These are phyloP conservation scores for Adelosebastes latens DNA, from an alignment of 2,797 vertebrate genomes.

Conservation along the genomic window DNA sequence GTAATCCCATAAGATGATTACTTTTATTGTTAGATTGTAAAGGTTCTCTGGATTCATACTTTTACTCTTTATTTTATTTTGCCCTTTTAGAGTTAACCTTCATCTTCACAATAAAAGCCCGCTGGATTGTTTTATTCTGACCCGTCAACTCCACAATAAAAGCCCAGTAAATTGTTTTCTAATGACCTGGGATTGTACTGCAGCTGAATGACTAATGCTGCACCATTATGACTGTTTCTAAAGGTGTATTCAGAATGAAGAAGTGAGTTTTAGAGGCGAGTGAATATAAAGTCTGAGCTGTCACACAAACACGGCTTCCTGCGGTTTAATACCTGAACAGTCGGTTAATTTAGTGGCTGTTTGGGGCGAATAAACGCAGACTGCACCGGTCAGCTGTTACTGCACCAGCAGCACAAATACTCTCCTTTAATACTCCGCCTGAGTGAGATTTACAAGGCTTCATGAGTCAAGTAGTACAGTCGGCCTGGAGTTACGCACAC, in stretches of 20 bases:
- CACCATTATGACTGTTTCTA: not conserved
- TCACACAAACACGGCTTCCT: not conserved
- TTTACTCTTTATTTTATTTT: not conserved
- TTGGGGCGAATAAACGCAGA: not conserved
- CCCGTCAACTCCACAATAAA: not conserved
- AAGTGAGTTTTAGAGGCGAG: not conserved
- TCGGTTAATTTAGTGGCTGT: not conserved
- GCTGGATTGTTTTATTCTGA: not conserved
- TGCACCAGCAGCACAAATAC: not conserved
- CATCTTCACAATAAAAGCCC: not conserved
- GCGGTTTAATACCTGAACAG: not conserved
- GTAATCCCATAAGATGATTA: not conserved
- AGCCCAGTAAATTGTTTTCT: not conserved
- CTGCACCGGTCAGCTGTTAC: not conserved
- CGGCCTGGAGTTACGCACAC: not conserved
- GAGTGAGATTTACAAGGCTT: not conserved
- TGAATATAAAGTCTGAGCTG: not conserved
- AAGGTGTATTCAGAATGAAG: not conserved
- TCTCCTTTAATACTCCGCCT: not conserved
- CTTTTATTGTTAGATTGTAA: not conserved
- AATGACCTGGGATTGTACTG: not conserved
- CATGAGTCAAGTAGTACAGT: not conserved
- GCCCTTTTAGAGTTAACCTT: not conserved
- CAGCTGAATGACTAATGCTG: not conserved
- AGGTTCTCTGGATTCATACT: not conserved